These are phyloP conservation scores for Cetoscarus ocellatus DNA, from an alignment of 2,797 vertebrate genomes.

Conservation along the genomic window DNA sequence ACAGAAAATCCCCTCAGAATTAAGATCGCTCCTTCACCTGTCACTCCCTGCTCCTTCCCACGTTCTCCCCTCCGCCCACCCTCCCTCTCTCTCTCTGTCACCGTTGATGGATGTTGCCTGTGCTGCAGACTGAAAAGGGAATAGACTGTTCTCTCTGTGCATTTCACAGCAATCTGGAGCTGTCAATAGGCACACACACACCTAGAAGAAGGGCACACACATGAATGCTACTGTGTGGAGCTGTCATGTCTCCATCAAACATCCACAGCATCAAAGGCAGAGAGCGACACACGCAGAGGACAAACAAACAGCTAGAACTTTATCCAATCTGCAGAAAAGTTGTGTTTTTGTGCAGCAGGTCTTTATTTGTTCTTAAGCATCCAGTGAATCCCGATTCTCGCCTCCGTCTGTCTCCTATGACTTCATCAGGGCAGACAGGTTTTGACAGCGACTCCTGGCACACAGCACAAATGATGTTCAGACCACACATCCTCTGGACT, in stretches of 20 bases:
- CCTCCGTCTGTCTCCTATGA: background rate
- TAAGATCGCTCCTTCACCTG: slow-evolving; percentile 78
- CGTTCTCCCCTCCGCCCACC: background rate
- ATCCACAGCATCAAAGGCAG: slow-evolving; percentile 65
- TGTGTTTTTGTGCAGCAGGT: slow-evolving; percentile 14
- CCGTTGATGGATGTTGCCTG: slow-evolving; percentile 77
- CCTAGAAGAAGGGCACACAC: slow-evolving; percentile 25
- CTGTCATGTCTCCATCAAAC: slow-evolving; percentile 79
- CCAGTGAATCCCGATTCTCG: background rate
- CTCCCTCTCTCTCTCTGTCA: slow-evolving; percentile 50
- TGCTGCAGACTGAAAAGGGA: slow-evolving; percentile 76
- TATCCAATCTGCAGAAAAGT: slow-evolving; percentile 44
- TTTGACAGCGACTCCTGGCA: background rate
- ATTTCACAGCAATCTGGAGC: slow-evolving; percentile 78
- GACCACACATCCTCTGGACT: background rate
- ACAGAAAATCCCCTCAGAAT: slow-evolving; percentile 71
- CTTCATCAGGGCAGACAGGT: background rate
- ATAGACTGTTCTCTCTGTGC: slow-evolving; percentile 77
- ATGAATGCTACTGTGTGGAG: slow-evolving; percentile 46
- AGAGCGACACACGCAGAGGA: slow-evolving; percentile 46
- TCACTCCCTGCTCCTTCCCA: slow-evolving; percentile 59
- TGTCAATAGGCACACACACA: slow-evolving; percentile 67
- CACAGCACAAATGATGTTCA: background rate
- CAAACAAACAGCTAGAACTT: slow-evolving; percentile 58
- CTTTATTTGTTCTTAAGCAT: no score